phyloP scores from a whole-genome alignment of 35 echinoderm and acorn worm genomes.

The Heliocidaris erythrogramma region DNA sequence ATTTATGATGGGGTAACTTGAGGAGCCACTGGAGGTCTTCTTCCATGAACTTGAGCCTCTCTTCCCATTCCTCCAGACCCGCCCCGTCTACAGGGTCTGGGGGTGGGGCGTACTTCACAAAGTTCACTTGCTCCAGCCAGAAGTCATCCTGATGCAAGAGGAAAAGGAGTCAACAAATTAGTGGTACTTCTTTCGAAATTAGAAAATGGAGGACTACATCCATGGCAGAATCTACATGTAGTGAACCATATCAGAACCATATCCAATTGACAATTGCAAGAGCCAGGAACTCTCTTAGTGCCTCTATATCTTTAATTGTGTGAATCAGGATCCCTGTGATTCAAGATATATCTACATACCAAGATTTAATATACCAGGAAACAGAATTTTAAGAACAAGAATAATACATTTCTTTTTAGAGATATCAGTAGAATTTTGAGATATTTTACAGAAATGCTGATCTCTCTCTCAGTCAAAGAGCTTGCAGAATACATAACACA shows the following conservation, averaged over 20 bases:
- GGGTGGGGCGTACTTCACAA: constrained; percentile 69
- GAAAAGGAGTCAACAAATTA: background rate
- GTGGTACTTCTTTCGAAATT: background rate
- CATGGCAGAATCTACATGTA: background rate
- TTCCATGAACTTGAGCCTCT: constrained; percentile 68
- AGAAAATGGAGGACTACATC: background rate
- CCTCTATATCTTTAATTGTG: background rate
- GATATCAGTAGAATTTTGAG: too few species aligned
- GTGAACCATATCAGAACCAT: background rate
- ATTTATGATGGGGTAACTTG: constrained; percentile 89
- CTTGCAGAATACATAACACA: too few species aligned
- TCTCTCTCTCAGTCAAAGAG: too few species aligned
- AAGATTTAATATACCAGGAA: too few species aligned
- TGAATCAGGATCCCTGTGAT: too few species aligned
- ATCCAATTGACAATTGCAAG: background rate
- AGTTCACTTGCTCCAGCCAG: constrained; percentile 84
- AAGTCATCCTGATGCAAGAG: constrained; percentile 46
- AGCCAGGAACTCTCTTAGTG: background rate
- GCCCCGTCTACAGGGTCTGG: constrained; percentile 57
- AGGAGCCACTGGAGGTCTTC: constrained; percentile 96
- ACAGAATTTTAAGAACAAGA: too few species aligned
- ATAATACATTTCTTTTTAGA: too few species aligned
- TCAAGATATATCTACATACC: too few species aligned
- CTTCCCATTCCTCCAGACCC: constrained; percentile 83
- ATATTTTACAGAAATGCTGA: too few species aligned